phyloP scores from a whole-genome alignment of 2,888 invertebrate species.

The Gonocerus acuteangulatus region DNA sequence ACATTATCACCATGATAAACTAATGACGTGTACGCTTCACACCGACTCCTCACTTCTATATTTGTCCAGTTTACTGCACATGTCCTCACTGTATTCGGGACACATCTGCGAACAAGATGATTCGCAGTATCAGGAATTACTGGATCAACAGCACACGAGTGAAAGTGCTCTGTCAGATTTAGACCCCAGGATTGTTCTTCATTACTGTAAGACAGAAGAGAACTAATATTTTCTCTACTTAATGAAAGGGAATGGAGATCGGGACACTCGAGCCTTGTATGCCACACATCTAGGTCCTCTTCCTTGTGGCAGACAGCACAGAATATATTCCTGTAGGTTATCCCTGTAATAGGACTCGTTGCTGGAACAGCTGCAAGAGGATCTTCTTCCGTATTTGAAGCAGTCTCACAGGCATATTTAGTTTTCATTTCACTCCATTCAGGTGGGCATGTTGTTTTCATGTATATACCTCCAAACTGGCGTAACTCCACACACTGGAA shows the following conservation, averaged over 20 bases:
- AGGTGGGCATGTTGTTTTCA: conserved; percentile 44
- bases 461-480: conserved; percentile 45
- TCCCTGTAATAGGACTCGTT: conserved; percentile 40
- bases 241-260: conserved; percentile 36
- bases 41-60: conserved; percentile 41
- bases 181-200: conserved; percentile 42
- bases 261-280: conserved; percentile 43
- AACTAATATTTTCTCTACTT: conserved; percentile 30
- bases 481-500: conserved; percentile 43
- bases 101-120: conserved; percentile 44
- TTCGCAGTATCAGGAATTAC: conserved; percentile 42
- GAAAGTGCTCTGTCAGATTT: conserved; percentile 40
- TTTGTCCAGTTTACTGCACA: conserved; percentile 44
- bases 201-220: conserved; percentile 37
- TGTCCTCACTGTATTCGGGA: conserved; percentile 40
- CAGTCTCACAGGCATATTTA: conserved; percentile 38
- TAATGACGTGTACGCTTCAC: conserved; percentile 45
- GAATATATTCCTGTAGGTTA: conserved; percentile 43
- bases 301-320: conserved; percentile 46
- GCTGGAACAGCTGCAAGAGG: conserved; percentile 29
- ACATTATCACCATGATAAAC: conserved; percentile 43
- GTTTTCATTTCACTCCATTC: conserved; percentile 41
- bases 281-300: conserved; percentile 42
- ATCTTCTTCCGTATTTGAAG: conserved; percentile 33
- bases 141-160: conserved; percentile 44